phyloP scores from a whole-genome alignment of 2,113 vertebrate species.

The Aix galericulata region DNA sequence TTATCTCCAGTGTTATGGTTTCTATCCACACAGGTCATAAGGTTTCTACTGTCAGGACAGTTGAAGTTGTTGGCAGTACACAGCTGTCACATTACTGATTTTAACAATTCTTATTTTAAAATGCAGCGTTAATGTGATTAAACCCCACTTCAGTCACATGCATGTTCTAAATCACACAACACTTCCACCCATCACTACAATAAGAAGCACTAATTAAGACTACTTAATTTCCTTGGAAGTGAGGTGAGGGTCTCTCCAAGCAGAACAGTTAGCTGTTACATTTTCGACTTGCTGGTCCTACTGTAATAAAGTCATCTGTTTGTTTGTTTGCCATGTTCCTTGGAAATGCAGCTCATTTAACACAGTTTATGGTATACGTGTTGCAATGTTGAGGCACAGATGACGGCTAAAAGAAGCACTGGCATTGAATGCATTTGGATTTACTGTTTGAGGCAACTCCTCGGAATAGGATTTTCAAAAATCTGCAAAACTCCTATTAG shows the following conservation, averaged over 20 bases:
- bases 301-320: background rate
- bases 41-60: background rate
- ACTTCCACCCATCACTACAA: background rate
- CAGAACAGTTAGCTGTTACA: background rate
- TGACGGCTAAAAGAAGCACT: background rate
- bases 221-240: background rate
- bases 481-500: background rate
- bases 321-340: background rate
- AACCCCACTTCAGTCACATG: background rate
- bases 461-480: background rate
- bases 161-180: background rate
- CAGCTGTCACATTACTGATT: background rate
- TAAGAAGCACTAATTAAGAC: background rate
- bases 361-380: background rate
- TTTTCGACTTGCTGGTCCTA: constrained; percentile 11
- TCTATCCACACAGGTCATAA: background rate
- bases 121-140: background rate
- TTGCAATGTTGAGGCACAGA: background rate
- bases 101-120: background rate
- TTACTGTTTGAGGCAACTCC: background rate
- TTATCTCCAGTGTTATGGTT: background rate
- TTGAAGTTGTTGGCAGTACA: background rate
- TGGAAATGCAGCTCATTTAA: background rate
- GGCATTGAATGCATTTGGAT: background rate
- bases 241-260: background rate